These are phyloP conservation scores for Mamestra configurata DNA, from an alignment of 1,140 invertebrate genomes.

Conservation along the genomic window DNA sequence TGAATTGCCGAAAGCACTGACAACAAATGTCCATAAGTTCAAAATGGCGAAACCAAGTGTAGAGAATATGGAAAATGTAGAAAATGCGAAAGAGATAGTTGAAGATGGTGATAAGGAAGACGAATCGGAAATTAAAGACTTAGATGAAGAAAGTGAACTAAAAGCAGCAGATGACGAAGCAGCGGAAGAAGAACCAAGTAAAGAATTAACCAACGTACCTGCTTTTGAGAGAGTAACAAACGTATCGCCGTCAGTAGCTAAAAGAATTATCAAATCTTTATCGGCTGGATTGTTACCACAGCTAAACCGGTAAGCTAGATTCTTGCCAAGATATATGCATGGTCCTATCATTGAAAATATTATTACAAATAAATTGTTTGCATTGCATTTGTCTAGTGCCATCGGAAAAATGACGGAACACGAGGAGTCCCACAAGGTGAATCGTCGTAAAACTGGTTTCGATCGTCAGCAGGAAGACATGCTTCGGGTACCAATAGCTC, in stretches of 20 bases:
- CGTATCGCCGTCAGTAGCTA: constrained; percentile 92
- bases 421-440: constrained; percentile 94
- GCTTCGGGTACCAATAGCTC: constrained; percentile 95
- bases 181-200: constrained; percentile 74
- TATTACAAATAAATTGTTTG: neutral
- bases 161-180: constrained; percentile 69
- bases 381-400: constrained; percentile 75
- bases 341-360: no score
- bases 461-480: constrained; percentile 96
- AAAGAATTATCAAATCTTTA: constrained; percentile 91
- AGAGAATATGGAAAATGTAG: constrained; percentile 32
- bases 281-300: constrained; percentile 87
- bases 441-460: constrained; percentile 89
- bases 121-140: constrained; percentile 64
- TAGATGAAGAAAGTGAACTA: constrained; percentile 70
- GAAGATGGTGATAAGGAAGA: constrained; percentile 54
- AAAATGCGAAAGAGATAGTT: constrained; percentile 46
- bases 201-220: constrained; percentile 75
- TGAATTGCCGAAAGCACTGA: constrained; percentile 76
- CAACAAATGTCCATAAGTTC: constrained; percentile 64
- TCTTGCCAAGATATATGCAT: neutral
- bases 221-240: constrained; percentile 88
- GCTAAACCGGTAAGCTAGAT: constrained; percentile 83
- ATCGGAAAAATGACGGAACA: constrained; percentile 92
- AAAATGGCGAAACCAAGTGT: constrained; percentile 32